Conservation (phyloP, 1,140 invertebrate species). For the Eumaeus atala region DNA sequence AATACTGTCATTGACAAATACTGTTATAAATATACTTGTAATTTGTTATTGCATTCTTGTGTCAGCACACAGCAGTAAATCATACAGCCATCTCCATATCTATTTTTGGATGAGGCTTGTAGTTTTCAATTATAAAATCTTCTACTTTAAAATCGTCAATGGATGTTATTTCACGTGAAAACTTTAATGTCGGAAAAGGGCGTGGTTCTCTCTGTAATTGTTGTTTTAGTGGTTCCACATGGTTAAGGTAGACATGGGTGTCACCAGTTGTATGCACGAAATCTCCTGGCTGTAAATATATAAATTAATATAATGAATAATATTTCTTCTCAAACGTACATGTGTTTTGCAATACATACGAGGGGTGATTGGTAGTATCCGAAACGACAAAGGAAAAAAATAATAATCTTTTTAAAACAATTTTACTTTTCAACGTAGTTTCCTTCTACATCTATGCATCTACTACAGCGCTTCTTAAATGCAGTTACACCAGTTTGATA, state of each 20-base stretch:
- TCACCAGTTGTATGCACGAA: slow-evolving; percentile 98
- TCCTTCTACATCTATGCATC: too few species aligned
- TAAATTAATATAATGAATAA: too few species aligned
- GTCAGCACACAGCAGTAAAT: slow-evolving; percentile 32
- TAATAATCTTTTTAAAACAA: too few species aligned
- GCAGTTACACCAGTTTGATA: too few species aligned
- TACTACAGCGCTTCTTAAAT: too few species aligned
- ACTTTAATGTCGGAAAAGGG: slow-evolving; percentile 87
- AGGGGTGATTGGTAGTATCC: too few species aligned
- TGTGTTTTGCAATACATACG: too few species aligned
- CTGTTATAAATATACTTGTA: too few species aligned
- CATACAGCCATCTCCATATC: slow-evolving; percentile 98
- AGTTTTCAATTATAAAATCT: slow-evolving; percentile 92
- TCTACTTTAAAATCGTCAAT: slow-evolving; percentile 94
- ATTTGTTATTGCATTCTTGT: too few species aligned
- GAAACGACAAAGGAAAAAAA: too few species aligned
- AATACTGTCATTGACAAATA: too few species aligned
- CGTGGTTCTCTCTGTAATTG: slow-evolving; percentile 88
- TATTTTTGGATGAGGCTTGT: slow-evolving; percentile 94
- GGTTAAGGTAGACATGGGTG: slow-evolving; percentile 96
- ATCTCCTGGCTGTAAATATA: slow-evolving; percentile 85
- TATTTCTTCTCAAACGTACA: neutral
- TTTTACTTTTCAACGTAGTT: too few species aligned
- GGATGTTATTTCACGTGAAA: slow-evolving; percentile 66
- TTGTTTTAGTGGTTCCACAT: slow-evolving; percentile 88